Conservation (phyloP, 2,113 vertebrate genomes). For the Oreochromis niloticus region DNA sequence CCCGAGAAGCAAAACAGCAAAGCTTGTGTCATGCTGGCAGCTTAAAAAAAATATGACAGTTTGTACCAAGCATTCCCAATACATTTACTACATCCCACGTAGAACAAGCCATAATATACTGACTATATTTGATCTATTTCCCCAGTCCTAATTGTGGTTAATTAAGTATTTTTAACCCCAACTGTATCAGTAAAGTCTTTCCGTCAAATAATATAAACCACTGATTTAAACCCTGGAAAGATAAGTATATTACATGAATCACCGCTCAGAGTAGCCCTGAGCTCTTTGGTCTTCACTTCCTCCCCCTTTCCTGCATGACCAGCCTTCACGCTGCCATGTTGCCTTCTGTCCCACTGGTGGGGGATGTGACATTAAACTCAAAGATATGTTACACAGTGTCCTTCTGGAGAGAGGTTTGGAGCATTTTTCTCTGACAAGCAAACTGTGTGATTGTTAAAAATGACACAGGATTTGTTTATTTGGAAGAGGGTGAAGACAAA, state of each 20-base stretch:
- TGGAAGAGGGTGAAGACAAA: not conserved
- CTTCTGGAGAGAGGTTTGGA: not conserved
- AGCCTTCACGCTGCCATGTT: constrained; percentile 33
- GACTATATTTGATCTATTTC: not conserved
- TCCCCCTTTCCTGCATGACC: constrained; percentile 32
- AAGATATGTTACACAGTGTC: not conserved
- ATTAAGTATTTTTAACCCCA: not conserved
- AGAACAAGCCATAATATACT: not conserved
- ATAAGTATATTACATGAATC: constrained; percentile 2
- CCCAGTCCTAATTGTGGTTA: not conserved
- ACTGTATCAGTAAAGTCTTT: not conserved
- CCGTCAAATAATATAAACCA: not conserved
- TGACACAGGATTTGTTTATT: not conserved
- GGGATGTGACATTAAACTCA: constrained; percentile 36
- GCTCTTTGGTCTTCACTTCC: not conserved
- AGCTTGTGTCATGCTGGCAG: not conserved
- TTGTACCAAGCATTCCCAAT: not conserved
- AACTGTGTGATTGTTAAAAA: not conserved
- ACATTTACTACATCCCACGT: not conserved
- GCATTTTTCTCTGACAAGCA: not conserved
- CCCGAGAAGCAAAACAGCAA: not conserved
- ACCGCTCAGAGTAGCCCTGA: constrained; percentile 1
- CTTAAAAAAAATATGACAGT: not conserved
- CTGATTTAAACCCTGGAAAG: not conserved
- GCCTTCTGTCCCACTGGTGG: constrained; percentile 51